Evolutionary conservation across 2,113 vertebrate genomes (phyloP), one percentile per base, ranked within the genome.

Genomic region (Oncorhynchus gorbuscha): DNA sequence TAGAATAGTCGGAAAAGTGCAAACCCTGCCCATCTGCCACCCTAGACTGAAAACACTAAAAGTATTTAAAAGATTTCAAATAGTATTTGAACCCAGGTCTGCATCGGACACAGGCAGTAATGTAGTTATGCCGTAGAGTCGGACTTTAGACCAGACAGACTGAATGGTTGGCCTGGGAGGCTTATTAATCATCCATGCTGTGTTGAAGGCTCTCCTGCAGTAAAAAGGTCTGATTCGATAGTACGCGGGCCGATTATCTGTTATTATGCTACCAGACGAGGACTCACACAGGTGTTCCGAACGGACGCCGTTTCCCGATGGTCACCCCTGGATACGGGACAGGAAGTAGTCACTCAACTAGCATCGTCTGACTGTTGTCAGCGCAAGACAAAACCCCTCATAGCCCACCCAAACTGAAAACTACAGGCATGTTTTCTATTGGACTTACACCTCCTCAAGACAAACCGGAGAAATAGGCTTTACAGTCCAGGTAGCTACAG

Each of bases 191-290:
- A 85, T 68, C 39, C 0, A 59, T 69, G 67, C 62, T 81, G 51
- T 68, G 80, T 86, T 81, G 14, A 69, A 85, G 76, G 83, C 83
- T 79, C 81, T 81, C 64, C 73, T 79, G 59, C 26, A 32, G 35
- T 32, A 69, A 61, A 28, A 30, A 77, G 49, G 49, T 51, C 80
- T 81, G 77, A 89, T 84, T 85, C 83, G 78, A 76, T 80, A 73
- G 83, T 80, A 74, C 81, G 67, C 75, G 18, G 77, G 69, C 5
- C 71, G 81, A 90, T 92, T 91, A 87, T 91, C 84, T 77, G 83
- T 77, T 79, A 91, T 91, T 91, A 90, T 28, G 22, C 79, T 77
- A 81, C 65, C 55, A 48, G 51, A 72, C 69, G 28, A 69, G 39
- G 74, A 87, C 49, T 85, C 82, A 83, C 26, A 76, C 81, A 79